Conservation (phyloP, 1,140 invertebrate species). For the Eulimnadia texana region DNA sequence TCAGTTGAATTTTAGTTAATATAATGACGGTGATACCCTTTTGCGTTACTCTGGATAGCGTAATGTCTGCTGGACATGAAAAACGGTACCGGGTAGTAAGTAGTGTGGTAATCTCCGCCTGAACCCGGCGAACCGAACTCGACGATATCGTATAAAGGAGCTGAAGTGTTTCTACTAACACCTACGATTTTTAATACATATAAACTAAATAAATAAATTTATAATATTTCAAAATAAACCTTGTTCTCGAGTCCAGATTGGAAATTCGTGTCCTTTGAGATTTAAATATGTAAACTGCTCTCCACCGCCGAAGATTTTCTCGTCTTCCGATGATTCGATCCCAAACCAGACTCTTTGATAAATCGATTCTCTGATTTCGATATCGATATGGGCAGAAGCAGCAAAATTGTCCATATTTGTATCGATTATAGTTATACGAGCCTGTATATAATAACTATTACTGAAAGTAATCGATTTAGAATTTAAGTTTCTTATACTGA, state of each 20-base stretch:
- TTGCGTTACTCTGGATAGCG: slow-evolving; percentile 23
- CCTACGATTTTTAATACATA: slow-evolving; percentile 17
- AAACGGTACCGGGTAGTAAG: slow-evolving; percentile 30
- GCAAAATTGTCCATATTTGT: not conserved
- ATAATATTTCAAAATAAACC: slow-evolving; percentile 15
- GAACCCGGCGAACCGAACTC: slow-evolving; percentile 21
- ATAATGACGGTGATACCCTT: not conserved
- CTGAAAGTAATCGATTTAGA: no score
- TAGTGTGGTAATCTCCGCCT: slow-evolving; percentile 31
- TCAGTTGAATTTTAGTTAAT: not conserved
- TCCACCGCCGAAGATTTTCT: slow-evolving; percentile 26
- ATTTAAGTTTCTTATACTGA: no score
- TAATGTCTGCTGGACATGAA: slow-evolving; percentile 27
- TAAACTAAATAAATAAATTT: not conserved
- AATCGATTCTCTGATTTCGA: not conserved
- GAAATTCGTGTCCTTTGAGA: slow-evolving; percentile 24
- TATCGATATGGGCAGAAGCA: not conserved
- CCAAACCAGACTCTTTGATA: slow-evolving; percentile 5
- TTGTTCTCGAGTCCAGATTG: slow-evolving; percentile 29
- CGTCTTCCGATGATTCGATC: slow-evolving; percentile 7
- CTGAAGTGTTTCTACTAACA: slow-evolving; percentile 25
- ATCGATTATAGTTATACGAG: not conserved
- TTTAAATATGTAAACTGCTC: slow-evolving; percentile 29
- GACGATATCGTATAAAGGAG: slow-evolving; percentile 25
- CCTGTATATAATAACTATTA: not conserved